phyloP scores from a whole-genome alignment of 2,888 invertebrate genomes.

The Parochlus steinenii region DNA sequence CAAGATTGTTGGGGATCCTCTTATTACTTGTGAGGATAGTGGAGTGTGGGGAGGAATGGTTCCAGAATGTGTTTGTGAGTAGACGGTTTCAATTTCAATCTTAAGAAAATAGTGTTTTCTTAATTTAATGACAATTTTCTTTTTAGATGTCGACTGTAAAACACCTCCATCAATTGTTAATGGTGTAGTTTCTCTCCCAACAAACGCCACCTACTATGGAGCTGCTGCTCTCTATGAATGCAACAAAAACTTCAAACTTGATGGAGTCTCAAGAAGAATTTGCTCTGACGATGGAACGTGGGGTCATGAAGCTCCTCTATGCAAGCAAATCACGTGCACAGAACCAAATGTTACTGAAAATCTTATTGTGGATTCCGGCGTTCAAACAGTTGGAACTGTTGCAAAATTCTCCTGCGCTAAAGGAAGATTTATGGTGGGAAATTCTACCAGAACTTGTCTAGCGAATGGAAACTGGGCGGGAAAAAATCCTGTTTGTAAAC shows the following conservation, averaged over 20 bases:
- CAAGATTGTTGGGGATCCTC: constrained; percentile 67
- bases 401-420: constrained; percentile 70
- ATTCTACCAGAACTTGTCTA: constrained; percentile 57
- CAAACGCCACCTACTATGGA: constrained; percentile 79
- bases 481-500: constrained; percentile 56
- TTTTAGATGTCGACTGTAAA: constrained; percentile 71
- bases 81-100: constrained; percentile 4
- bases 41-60: constrained; percentile 74
- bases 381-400: constrained; percentile 59
- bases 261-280: constrained; percentile 64
- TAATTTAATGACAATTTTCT: constrained; percentile 6
- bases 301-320: constrained; percentile 70
- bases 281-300: constrained; percentile 83
- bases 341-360: constrained; percentile 44
- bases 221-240: constrained; percentile 75
- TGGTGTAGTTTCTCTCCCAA: constrained; percentile 62
- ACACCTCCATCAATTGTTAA: constrained; percentile 52
- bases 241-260: constrained; percentile 59
- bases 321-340: constrained; percentile 67
- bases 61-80: constrained; percentile 71
- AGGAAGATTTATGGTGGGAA: constrained; percentile 64
- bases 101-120: not conserved
- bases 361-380: constrained; percentile 39
- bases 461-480: constrained; percentile 72
- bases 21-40: constrained; percentile 72